Conservation (phyloP, 2,888 invertebrate genomes). For the Drosophila setosimentum region DNA sequence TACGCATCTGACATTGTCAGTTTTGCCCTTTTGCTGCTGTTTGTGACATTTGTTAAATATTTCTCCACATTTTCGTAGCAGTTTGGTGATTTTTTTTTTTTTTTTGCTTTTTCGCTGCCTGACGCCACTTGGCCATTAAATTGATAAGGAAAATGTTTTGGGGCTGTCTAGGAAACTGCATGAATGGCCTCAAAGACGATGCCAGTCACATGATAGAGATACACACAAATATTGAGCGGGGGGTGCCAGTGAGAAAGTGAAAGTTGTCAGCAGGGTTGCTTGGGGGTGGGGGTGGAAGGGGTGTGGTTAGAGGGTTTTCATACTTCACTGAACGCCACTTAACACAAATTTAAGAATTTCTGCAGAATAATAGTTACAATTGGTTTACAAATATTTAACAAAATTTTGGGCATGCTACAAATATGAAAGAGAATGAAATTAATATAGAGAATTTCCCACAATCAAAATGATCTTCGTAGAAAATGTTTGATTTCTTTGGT, state of each 20-base stretch:
- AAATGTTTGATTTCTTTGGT: rapidly evolving
- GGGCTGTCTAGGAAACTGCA: slow-evolving; percentile 61
- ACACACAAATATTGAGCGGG: background rate
- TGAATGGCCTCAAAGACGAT: slow-evolving; percentile 50
- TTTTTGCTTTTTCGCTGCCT: slow-evolving; percentile 30
- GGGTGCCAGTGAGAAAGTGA: slow-evolving; percentile 4
- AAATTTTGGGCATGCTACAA: background rate
- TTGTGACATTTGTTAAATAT: slow-evolving; percentile 67
- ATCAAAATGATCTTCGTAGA: background rate
- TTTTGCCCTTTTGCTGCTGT: slow-evolving; percentile 54
- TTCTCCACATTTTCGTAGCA: slow-evolving; percentile 20
- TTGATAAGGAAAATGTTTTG: slow-evolving; percentile 74
- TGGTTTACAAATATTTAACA: background rate
- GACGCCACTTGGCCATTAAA: slow-evolving; percentile 83
- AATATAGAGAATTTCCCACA: background rate
- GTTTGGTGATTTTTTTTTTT: slow-evolving; percentile 2
- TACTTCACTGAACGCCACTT: background rate
- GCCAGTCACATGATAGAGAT: slow-evolving; percentile 62
- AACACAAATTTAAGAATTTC: background rate
- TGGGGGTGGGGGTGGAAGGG: background rate
- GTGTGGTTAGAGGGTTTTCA: background rate
- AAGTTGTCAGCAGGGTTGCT: slow-evolving; percentile 5
- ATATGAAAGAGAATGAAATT: background rate
- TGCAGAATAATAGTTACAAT: background rate
- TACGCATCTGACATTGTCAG: slow-evolving; percentile 20